Evolutionary conservation across 23 tunicate species (phyloP).

Genomic region (Pegea sp.): DNA sequence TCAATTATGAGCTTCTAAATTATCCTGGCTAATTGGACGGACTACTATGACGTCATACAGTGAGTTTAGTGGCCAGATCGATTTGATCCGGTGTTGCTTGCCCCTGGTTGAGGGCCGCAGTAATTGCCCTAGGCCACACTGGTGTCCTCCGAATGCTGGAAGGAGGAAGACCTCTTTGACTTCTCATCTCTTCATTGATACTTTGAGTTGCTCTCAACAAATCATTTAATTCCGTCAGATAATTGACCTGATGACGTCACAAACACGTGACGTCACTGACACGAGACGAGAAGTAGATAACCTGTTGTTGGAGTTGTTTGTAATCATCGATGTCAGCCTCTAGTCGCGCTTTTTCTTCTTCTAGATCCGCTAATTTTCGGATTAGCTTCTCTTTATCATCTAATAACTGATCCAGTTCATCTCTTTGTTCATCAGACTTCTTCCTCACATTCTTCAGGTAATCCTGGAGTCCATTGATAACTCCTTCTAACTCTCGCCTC

Average conservation of each 20-base stretch:
- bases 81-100: conserved; percentile 28
- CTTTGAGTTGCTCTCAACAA: conserved; percentile 75
- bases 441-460: conserved; percentile 42
- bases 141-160: conserved; percentile 7
- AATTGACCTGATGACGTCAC: conserved; percentile 54
- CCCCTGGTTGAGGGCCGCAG: conserved; percentile 7
- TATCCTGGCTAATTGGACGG: too few species aligned
- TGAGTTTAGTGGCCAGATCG: conserved; percentile 39
- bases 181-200: conserved; percentile 18
- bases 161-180: neutral
- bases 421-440: conserved; percentile 72
- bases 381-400: conserved; percentile 63
- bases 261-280: too few species aligned
- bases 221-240: conserved; percentile 57
- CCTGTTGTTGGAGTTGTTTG: conserved; percentile 80
- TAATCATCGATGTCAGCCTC: conserved; percentile 71
- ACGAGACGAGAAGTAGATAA: neutral
- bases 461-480: conserved; percentile 64
- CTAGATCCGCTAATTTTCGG: conserved; percentile 46
- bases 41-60: too few species aligned
- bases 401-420: conserved; percentile 55
- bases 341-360: conserved; percentile 40
- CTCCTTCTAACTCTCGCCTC: conserved; percentile 63
- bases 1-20: too few species aligned
- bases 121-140: conserved; percentile 6